Base-by-base conservation (phyloP, 2,113 vertebrate species). In the Pandion haliaetus region DNA sequence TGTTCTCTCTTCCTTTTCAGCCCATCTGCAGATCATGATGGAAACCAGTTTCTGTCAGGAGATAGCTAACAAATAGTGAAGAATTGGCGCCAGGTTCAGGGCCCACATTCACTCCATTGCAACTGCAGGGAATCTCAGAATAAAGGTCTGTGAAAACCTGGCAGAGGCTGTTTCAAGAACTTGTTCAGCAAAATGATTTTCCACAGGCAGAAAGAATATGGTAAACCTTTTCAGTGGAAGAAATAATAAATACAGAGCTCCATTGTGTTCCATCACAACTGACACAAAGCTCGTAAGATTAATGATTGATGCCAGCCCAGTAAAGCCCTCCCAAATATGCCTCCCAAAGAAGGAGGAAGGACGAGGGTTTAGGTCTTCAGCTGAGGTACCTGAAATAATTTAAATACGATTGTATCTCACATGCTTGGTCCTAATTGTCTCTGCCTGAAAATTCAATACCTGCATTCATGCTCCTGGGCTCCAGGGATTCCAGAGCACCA, bases 391-490 rank as follows among this genome's bases (percentile, higher is more conserved):
- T 86, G 86, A 93, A 94, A 84, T 97, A 91, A 95, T 95, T 97
- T 97, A 91, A 98, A 92, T 97, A 91, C 1, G 76, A 86, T 96
- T 96, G 55, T 96, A 86, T 97, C 97, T 97, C 85, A 50, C 86
- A 63, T 91, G 57, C 93, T 98, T 95, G 88, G 42, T 95, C 94
- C 97, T 97, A 97, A 95, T 96, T 85, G 84, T 98, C 97, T 98
- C 87, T 94, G 97, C 93, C 89, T 94, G 92, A 97, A 94, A 97
- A 96, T 92, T 98, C 97, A 98, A 95, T 98, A 98, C 96, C 88
- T 97, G 54, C 90, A 98, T 98, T 97, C 97, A 98, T 97, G 93
- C 93, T 98, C 59, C 82, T 79, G 93, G 95, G 88, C 97, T 95
- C 96, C 86, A 92, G 97, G 95, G 97, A 98, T 89, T 96, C 84